Base-by-base conservation (phyloP, 2,797 vertebrate genomes). In the Pseudotriccus pelzelni region DNA sequence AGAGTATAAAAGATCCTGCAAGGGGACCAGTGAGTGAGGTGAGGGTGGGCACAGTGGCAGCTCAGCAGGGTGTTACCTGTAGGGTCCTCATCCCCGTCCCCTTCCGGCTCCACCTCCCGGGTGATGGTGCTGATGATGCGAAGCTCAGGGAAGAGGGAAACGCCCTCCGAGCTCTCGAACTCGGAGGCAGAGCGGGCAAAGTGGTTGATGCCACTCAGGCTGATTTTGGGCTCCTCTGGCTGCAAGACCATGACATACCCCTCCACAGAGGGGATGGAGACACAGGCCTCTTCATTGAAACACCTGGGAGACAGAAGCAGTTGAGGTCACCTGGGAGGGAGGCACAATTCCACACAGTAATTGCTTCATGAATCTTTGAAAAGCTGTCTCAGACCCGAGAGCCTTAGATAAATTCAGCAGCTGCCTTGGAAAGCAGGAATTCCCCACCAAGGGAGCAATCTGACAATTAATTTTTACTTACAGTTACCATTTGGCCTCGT, bases 41-140 rank as follows among this genome's bases (percentile, higher is more conserved):
- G 43, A 50, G n/a, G 46, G 25, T 2, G 75, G n/a, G 36, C 28
- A 66, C 10, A 34, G 36, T 1, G n/a, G 5, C 15, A 4, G 22
- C 46, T 19, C 8, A 30, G 14, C 22, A 15, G 15, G 74, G 53
- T 14, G 24, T 75, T 91, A 99, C 99, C 99, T 87, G 99, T 99
- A 25, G 99, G 99, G 93, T 99, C 99, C 44, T 99, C 99, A 1
- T 98, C 98, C 4, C 98, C 98, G 1, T 99, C 99, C 0, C 98
- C 95, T 62, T 99, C 98, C 0, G 98, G 98, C 94, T 99, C 99
- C 93, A 99, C 99, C 93, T 99, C 99, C 0, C 99, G 98, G 6
- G 99, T 99, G 97, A 99, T 98, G 94, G 99, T 99, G 98, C 99
- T 99, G 84, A 99, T 99, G 22, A 99, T 99, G 28, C 98, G 99